Evolutionary conservation across 2,888 invertebrate genomes (phyloP).

Genomic region (Eristalis tenax): DNA sequence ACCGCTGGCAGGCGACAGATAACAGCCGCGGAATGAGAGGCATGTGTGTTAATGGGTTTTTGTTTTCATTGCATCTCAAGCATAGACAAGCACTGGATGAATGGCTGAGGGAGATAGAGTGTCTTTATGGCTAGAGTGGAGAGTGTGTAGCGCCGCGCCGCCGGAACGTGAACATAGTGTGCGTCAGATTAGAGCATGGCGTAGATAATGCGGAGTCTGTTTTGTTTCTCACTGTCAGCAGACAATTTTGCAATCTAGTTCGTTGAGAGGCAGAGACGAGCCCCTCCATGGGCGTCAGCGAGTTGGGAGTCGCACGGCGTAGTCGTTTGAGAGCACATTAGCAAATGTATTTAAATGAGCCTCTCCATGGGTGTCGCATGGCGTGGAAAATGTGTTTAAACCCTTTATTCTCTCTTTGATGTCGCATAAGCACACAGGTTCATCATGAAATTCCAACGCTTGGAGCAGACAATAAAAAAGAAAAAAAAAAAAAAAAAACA

Average conservation of each 20-base stretch:
- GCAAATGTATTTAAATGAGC: background rate
- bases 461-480: background rate
- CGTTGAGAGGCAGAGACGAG: background rate
- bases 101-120: background rate
- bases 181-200: background rate
- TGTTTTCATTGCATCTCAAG: conserved; percentile 1
- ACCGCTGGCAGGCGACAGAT: conserved; percentile 8
- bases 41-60: background rate
- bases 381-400: background rate
- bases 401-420: background rate
- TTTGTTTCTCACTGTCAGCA: background rate
- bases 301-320: background rate
- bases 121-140: background rate
- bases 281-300: background rate
- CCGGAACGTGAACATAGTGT: background rate
- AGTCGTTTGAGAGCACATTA: background rate
- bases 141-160: background rate
- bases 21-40: conserved; percentile 18
- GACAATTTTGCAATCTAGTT: background rate
- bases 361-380: too few species aligned
- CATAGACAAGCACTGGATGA: background rate
- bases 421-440: background rate
- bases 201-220: background rate
- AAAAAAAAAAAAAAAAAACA: background rate
- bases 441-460: background rate